These are phyloP conservation scores for Laupala kohalensis DNA, from an alignment of 1,140 invertebrate species.

Conservation along the genomic window DNA sequence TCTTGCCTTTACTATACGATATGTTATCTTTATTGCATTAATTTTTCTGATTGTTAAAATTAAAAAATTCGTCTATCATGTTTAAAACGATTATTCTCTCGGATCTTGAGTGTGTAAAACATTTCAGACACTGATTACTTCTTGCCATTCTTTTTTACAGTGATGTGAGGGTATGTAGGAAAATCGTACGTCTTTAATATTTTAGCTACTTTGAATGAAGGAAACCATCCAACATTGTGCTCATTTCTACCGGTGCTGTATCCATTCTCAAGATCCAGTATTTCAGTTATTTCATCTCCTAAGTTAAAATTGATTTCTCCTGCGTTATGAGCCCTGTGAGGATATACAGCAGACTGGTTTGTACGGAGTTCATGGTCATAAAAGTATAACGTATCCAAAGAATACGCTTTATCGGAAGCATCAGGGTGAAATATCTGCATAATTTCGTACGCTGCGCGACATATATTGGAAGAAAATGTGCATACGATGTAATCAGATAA, in stretches of 20 bases:
- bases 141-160: no score
- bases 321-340: slow-evolving; percentile 46
- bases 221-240: slow-evolving; percentile 63
- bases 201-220: slow-evolving; percentile 67
- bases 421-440: slow-evolving; percentile 85
- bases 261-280: slow-evolving; percentile 96
- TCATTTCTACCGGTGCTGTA: slow-evolving; percentile 80
- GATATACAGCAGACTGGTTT: slow-evolving; percentile 59
- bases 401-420: slow-evolving; percentile 69
- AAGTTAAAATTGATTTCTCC: slow-evolving; percentile 59
- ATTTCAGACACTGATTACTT: no score
- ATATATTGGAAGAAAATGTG: slow-evolving; percentile 50
- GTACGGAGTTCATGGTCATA: slow-evolving; percentile 92
- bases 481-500: slow-evolving; percentile 29
- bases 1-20: no score
- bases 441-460: slow-evolving; percentile 89
- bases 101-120: no score
- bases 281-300: slow-evolving; percentile 78
- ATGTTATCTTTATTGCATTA: no score
- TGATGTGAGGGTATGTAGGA: slow-evolving; percentile 46
- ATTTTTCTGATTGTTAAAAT: no score
- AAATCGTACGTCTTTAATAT: slow-evolving; percentile 48
- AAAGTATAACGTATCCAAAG: slow-evolving; percentile 94
- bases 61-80: no score
- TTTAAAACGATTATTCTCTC: no score